phyloP scores from a whole-genome alignment of 2,113 vertebrate species.

The Promerops cafer region DNA sequence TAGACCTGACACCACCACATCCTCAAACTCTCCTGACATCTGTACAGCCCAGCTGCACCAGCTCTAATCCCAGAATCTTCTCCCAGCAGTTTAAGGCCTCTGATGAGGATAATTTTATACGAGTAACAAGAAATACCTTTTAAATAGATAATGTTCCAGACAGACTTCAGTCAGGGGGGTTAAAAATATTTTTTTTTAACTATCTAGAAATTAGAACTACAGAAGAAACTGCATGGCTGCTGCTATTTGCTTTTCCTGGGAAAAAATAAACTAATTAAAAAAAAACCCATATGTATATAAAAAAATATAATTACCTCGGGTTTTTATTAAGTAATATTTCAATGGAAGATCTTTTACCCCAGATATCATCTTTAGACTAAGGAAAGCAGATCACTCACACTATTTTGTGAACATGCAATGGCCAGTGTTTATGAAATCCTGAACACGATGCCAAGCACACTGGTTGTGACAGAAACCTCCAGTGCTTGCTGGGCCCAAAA shows the following conservation, averaged over 20 bases:
- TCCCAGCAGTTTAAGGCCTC: background rate
- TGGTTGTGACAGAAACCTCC: background rate
- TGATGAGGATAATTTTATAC: background rate
- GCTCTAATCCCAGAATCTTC: background rate
- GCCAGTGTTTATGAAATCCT: background rate
- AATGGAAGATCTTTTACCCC: background rate
- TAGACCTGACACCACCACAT: background rate
- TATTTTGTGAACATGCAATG: background rate
- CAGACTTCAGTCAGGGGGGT: background rate
- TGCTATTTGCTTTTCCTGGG: background rate
- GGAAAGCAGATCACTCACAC: background rate
- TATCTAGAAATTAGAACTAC: background rate
- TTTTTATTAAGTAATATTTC: background rate
- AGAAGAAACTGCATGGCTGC: background rate
- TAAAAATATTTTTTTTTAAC: background rate
- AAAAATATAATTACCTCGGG: fast-evolving
- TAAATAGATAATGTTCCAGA: background rate
- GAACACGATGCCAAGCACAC: fast-evolving
- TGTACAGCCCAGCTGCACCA: background rate
- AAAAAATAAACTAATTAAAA: background rate
- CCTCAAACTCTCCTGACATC: background rate
- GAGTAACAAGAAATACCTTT: background rate
- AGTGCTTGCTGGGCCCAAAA: background rate
- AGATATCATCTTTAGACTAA: background rate
- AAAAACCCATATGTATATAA: fast-evolving